phyloP scores from a whole-genome alignment of 1,140 invertebrate genomes.

The Anagrus nilaparvatae region DNA sequence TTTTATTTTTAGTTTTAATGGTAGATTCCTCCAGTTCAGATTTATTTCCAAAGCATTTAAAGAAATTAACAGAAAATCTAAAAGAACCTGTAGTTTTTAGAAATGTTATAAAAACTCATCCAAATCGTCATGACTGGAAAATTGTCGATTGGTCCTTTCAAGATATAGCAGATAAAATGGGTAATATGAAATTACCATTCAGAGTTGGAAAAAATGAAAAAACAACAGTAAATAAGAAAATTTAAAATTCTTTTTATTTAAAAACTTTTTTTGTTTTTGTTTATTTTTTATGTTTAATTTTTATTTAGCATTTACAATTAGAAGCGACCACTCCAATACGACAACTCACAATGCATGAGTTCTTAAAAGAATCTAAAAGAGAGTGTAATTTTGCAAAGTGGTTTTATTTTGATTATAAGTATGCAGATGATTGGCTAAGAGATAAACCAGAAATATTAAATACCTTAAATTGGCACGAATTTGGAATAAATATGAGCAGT shows the following conservation, averaged over 20 bases:
- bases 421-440: conserved; percentile 60
- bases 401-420: conserved; percentile 81
- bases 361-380: conserved; percentile 42
- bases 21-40: too few species aligned
- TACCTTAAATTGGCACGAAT: conserved; percentile 60
- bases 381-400: conserved; percentile 41
- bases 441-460: conserved; percentile 49
- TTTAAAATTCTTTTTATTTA: too few species aligned
- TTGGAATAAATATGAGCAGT: conserved; percentile 65
- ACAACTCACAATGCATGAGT: conserved; percentile 50
- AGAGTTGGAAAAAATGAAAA: conserved; percentile 35
- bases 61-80: too few species aligned
- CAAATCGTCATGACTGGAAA: conserved; percentile 30
- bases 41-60: too few species aligned
- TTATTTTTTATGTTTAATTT: too few species aligned
- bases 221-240: conserved; percentile 30
- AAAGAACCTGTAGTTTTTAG: conserved; percentile 33
- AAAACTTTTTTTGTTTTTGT: too few species aligned
- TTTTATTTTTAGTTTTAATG: too few species aligned
- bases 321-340: conserved; percentile 52
- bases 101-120: conserved; percentile 28
- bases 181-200: conserved; percentile 36
- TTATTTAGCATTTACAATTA: conserved; percentile 67
- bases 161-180: conserved; percentile 35
- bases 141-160: conserved; percentile 39